These are phyloP conservation scores for Netelia fuscicornis DNA, from an alignment of 2,888 invertebrate genomes.

Conservation along the genomic window DNA sequence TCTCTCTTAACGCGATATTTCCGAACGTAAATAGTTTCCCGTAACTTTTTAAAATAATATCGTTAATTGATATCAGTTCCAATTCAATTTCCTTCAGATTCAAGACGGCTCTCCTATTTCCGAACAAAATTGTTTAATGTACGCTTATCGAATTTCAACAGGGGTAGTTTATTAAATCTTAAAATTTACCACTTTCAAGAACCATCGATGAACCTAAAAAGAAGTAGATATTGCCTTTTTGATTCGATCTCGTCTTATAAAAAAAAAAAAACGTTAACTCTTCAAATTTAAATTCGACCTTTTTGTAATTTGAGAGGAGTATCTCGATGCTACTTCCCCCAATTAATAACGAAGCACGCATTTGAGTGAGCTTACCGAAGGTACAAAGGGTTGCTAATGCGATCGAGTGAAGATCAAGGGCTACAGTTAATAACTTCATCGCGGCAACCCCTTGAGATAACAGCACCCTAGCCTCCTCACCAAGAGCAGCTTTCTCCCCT, in stretches of 20 bases:
- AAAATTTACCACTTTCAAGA: no score
- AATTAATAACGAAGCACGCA: neutral
- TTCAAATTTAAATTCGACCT: no score
- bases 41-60: neutral
- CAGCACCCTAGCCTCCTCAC: slow-evolving; percentile 32
- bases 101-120: neutral
- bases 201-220: no score
- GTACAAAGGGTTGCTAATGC: slow-evolving; percentile 9
- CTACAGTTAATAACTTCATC: slow-evolving; percentile 61
- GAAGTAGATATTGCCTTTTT: no score
- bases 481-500: slow-evolving; percentile 46
- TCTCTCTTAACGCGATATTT: neutral
- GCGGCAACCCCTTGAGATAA: slow-evolving; percentile 63
- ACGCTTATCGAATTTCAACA: no score
- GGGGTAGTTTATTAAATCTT: no score
- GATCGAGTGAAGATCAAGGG: slow-evolving; percentile 55
- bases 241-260: no score
- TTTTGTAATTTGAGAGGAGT: no score
- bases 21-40: neutral
- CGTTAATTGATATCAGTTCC: neutral
- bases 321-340: neutral
- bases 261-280: no score
- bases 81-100: neutral
- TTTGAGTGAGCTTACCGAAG: neutral
- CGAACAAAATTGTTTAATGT: no score